Evolutionary conservation across 1,140 invertebrate genomes (phyloP).

Genomic region (Anastrepha ludens): DNA sequence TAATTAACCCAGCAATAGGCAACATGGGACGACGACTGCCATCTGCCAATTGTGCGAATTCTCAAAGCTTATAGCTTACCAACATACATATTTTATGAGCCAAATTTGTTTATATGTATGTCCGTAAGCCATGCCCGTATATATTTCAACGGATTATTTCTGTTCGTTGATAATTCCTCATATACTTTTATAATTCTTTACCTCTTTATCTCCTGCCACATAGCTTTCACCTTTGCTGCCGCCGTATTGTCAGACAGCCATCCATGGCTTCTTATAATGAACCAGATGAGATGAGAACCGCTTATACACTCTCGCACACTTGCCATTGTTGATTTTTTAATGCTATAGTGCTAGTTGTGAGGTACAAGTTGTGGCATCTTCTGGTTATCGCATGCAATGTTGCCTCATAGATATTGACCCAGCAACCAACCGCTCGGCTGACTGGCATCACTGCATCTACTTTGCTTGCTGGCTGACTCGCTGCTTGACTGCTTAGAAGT

Average conservation of each 20-base stretch:
- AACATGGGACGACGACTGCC: no score
- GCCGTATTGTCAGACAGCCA: not conserved
- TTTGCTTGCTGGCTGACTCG: not conserved
- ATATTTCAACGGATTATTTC: not conserved
- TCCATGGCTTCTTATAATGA: not conserved
- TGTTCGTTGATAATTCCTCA: not conserved
- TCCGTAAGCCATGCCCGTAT: not conserved
- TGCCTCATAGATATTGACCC: not conserved
- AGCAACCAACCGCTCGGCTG: not conserved
- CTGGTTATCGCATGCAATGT: constrained; percentile 27
- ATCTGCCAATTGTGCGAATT: no score
- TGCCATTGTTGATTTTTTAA: not conserved
- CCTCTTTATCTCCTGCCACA: constrained; percentile 23
- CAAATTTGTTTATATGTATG: no score
- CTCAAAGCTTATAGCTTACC: no score
- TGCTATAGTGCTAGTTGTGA: no score
- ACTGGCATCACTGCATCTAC: not conserved
- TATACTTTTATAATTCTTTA: constrained; percentile 37
- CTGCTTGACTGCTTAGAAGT: not conserved
- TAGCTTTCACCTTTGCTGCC: not conserved
- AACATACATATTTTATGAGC: no score
- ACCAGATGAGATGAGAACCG: constrained; percentile 15
- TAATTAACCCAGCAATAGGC: no score
- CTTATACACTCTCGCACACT: not conserved
- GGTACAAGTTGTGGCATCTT: constrained; percentile 19